Conservation (phyloP, 2,797 vertebrate species). For the Poecilia velifera region DNA sequence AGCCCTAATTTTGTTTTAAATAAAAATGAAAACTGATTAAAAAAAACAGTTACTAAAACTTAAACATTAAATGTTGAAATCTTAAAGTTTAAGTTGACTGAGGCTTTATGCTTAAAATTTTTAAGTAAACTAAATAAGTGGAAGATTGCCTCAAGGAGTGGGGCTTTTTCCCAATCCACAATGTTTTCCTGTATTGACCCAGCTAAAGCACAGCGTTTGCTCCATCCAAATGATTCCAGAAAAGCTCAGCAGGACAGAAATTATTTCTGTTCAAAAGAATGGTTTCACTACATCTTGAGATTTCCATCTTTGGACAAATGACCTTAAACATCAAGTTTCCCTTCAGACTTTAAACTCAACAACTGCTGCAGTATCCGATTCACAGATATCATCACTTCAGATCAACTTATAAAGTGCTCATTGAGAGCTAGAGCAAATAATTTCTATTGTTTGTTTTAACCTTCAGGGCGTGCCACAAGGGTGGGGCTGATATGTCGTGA, state of each 20-base stretch:
- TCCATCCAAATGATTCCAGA: conserved; percentile 17
- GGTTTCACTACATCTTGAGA: conserved; percentile 35
- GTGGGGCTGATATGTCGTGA: conserved; percentile 26
- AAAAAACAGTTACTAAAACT: neutral
- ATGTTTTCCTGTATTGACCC: neutral
- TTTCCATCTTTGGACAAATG: conserved; percentile 10
- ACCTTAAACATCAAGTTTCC: neutral
- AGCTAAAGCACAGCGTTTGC: conserved; percentile 12
- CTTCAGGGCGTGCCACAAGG: conserved; percentile 42
- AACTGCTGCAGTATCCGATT: neutral
- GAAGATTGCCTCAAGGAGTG: neutral
- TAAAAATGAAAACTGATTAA: no score
- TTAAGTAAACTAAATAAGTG: conserved; percentile 1
- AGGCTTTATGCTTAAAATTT: neutral
- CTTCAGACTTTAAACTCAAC: conserved; percentile 4
- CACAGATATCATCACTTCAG: neutral
- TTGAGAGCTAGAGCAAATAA: conserved; percentile 30
- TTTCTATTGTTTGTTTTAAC: conserved; percentile 51
- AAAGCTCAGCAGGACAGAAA: conserved; percentile 29
- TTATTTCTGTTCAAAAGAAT: conserved; percentile 36
- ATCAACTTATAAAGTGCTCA: conserved; percentile 8
- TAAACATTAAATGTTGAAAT: no score
- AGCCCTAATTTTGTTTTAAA: no score
- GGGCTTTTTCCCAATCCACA: neutral
- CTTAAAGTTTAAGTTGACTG: neutral